Evolutionary conservation across 2,113 vertebrate genomes (phyloP).

Genomic region (Prionailurus bengalensis): DNA sequence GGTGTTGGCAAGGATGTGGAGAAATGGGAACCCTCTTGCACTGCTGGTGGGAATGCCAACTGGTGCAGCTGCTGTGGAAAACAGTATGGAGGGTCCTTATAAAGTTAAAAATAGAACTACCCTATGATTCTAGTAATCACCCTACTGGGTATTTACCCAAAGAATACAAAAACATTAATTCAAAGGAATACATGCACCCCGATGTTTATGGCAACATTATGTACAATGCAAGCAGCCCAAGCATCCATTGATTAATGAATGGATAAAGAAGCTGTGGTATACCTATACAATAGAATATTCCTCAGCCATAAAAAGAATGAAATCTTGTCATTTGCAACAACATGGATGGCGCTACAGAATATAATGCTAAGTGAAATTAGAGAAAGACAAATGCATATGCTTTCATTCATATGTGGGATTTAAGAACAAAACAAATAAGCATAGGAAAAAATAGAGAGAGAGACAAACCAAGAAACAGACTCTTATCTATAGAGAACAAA

Average conservation of each 20-base stretch:
- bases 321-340: background rate
- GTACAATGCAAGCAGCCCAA: no score
- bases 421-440: background rate
- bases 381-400: background rate
- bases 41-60: background rate
- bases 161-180: no score
- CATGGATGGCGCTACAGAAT: background rate
- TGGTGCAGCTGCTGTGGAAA: background rate
- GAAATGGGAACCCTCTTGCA: background rate
- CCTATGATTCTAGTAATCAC: background rate
- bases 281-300: background rate
- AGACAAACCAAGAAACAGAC: background rate
- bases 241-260: no score
- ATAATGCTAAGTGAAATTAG: background rate
- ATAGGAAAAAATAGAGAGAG: background rate
- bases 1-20: no score
- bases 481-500: background rate
- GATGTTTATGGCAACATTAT: no score
- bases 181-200: no score
- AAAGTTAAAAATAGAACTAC: background rate
- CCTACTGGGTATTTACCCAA: background rate
- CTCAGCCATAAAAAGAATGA: background rate
- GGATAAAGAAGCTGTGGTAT: background rate
- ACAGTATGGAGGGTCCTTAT: background rate
- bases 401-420: background rate